Evolutionary conservation across 2,888 invertebrate species (phyloP).

Genomic region (Drosophila trichaetosa): DNA sequence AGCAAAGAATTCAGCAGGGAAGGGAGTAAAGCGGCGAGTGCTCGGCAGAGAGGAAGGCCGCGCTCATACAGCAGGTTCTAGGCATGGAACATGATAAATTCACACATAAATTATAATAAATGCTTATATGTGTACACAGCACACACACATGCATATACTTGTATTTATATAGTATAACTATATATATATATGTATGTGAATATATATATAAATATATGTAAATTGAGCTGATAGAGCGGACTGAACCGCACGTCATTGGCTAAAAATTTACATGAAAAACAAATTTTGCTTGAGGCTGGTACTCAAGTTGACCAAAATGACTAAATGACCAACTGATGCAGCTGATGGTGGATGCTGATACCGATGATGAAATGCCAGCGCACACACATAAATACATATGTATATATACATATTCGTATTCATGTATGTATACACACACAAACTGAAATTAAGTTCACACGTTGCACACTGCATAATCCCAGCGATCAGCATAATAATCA

Average conservation of each 20-base stretch:
- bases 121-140: constrained; percentile 50
- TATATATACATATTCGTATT: neutral
- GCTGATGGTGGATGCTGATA: constrained; percentile 39
- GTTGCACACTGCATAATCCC: constrained; percentile 60
- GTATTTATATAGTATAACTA: neutral
- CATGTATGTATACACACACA: neutral
- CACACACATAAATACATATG: neutral
- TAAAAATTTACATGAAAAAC: constrained; percentile 80
- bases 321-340: constrained; percentile 58
- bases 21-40: neutral
- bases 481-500: constrained; percentile 74
- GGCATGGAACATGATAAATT: constrained; percentile 70
- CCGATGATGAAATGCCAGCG: constrained; percentile 50
- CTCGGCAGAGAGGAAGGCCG: constrained; percentile 7
- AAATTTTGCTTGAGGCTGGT: constrained; percentile 56
- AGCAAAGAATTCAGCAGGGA: constrained; percentile 5
- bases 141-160: neutral
- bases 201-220: neutral
- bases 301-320: constrained; percentile 41
- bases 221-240: neutral
- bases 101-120: constrained; percentile 78
- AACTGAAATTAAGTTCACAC: constrained; percentile 72
- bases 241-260: constrained; percentile 59
- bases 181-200: neutral
- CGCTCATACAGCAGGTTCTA: constrained; percentile 28